phyloP scores from a whole-genome alignment of 1,140 invertebrate genomes.

The Streblospio benedicti region DNA sequence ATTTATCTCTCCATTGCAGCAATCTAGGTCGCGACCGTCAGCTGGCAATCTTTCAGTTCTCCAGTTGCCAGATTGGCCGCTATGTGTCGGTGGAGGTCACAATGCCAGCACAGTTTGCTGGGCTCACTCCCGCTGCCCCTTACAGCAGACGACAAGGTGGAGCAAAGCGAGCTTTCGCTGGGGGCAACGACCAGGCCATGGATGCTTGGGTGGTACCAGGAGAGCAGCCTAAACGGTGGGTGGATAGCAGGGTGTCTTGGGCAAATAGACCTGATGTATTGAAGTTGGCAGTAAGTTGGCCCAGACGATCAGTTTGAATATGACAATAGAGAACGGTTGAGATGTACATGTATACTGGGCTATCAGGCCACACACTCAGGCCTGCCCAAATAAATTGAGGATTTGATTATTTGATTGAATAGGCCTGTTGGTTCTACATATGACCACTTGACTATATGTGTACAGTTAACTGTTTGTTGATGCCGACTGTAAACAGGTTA shows the following conservation, averaged over 20 bases:
- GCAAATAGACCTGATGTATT: not conserved
- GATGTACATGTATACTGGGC: not conserved
- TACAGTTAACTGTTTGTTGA: too few relatives aligned
- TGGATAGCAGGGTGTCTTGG: slow-evolving; percentile 17
- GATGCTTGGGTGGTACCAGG: slow-evolving; percentile 51
- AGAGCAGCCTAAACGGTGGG: slow-evolving; percentile 46
- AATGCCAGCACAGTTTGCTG: slow-evolving; percentile 13
- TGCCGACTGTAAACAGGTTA: too few relatives aligned
- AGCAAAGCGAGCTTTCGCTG: slow-evolving; percentile 35
- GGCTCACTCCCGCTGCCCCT: slow-evolving; percentile 18
- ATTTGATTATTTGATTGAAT: slow-evolving; percentile 14
- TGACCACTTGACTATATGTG: too few relatives aligned
- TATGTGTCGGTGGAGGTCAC: slow-evolving; percentile 49
- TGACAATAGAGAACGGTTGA: not conserved
- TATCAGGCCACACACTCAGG: not conserved
- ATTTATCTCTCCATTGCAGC: slow-evolving; percentile 9
- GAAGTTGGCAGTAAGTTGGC: not conserved
- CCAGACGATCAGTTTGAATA: not conserved
- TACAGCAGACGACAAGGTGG: slow-evolving; percentile 19
- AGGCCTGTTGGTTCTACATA: slow-evolving; percentile 24
- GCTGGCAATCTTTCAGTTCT: slow-evolving; percentile 53
- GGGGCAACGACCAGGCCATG: not conserved
- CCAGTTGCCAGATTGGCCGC: slow-evolving; percentile 52
- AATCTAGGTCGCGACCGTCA: slow-evolving; percentile 54
- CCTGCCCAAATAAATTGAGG: not conserved